phyloP scores from a whole-genome alignment of 1,140 invertebrate species.

The Apis mellifera region DNA sequence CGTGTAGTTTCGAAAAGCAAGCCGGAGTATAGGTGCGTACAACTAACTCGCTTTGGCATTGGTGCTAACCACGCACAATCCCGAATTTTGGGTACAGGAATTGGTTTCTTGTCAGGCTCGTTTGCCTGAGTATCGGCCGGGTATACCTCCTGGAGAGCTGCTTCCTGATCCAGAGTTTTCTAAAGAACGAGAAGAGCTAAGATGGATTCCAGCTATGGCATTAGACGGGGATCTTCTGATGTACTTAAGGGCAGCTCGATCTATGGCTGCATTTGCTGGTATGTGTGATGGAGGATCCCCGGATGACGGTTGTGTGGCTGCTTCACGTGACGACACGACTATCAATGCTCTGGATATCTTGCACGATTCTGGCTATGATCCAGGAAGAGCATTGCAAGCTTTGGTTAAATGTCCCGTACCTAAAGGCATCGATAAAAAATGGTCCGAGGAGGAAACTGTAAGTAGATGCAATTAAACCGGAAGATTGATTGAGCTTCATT shows the following conservation, averaged over 20 bases:
- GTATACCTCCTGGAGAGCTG: slow-evolving; percentile 85
- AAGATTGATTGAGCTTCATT: neutral
- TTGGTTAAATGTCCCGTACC: slow-evolving; percentile 98
- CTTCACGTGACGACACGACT: slow-evolving; percentile 97
- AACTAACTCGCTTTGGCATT: slow-evolving; percentile 78
- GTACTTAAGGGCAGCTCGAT: slow-evolving; percentile 97
- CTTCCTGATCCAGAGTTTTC: slow-evolving; percentile 88
- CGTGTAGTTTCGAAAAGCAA: slow-evolving; percentile 63
- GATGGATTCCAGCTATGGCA: slow-evolving; percentile 95
- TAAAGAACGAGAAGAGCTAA: slow-evolving; percentile 92
- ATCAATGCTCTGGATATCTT: slow-evolving; percentile 98
- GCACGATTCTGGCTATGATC: slow-evolving; percentile 97
- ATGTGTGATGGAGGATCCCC: slow-evolving; percentile 99
- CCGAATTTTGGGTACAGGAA: slow-evolving; percentile 80
- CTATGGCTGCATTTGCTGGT: slow-evolving; percentile 96
- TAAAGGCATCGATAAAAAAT: slow-evolving; percentile 98
- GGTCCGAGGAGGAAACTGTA: slow-evolving; percentile 97
- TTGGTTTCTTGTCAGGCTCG: slow-evolving; percentile 86
- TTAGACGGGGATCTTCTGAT: slow-evolving; percentile 97
- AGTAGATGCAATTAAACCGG: slow-evolving; percentile 66
- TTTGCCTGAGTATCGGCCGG: slow-evolving; percentile 90
- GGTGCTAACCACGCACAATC: slow-evolving; percentile 79
- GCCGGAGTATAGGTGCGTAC: slow-evolving; percentile 75
- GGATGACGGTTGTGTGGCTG: slow-evolving; percentile 97
- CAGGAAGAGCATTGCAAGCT: slow-evolving; percentile 96